Percentiles rank a stretch among this genome's conserved stretches.
These are phyloP conservation scores for Apodemus speciosus DNA, from an alignment of 2,113 vertebrate species.

Conservation along the genomic window DNA sequence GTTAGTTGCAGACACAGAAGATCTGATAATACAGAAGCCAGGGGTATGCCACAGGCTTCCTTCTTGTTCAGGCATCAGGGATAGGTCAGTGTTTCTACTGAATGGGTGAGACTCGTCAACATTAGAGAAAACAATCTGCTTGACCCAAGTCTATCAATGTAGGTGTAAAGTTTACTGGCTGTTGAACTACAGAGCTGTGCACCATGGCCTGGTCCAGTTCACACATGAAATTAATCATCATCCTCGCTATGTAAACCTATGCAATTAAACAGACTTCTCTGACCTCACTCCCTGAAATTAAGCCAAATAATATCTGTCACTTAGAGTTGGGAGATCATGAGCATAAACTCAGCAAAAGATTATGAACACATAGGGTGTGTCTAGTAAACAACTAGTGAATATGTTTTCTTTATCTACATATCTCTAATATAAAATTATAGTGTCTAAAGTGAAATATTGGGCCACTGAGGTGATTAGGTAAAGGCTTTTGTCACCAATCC, in stretches of 20 bases:
- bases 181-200: not conserved
- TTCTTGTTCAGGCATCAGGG: too few species aligned
- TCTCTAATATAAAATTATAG: not conserved
- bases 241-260: not conserved
- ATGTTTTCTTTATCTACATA: not conserved
- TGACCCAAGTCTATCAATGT: not conserved
- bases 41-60: not conserved
- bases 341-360: not conserved
- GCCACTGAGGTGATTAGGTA: not conserved
- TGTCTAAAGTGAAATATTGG: not conserved
- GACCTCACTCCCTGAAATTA: not conserved
- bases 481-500: not conserved
- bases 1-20: not conserved
- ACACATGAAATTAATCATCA: slow-evolving; percentile 11
- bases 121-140: not conserved
- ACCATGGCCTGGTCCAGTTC: not conserved
- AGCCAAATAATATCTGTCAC: not conserved
- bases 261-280: not conserved
- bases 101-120: not conserved
- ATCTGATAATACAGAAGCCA: not conserved
- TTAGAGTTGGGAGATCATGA: not conserved
- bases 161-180: not conserved
- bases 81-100: not conserved
- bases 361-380: not conserved
- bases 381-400: not conserved